These are phyloP conservation scores for Hephaestus fuliginosus DNA, from an alignment of 2,797 vertebrate species.

Conservation along the genomic window DNA sequence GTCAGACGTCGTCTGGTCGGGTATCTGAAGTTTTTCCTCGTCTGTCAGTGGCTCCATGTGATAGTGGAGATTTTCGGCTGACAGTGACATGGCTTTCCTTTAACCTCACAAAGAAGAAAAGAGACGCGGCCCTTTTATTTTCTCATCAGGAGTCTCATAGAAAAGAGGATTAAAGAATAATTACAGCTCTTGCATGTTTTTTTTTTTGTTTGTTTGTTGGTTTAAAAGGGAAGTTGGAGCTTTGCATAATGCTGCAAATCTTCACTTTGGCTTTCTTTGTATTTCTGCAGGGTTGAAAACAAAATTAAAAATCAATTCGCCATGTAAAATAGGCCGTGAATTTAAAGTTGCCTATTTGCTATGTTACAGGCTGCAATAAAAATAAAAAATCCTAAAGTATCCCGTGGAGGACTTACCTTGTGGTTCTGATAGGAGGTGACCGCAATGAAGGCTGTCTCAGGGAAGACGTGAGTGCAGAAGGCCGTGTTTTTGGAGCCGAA, in stretches of 20 bases:
- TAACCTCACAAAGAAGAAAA: constrained; percentile 12
- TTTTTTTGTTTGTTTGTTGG: not conserved
- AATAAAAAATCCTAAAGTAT: not conserved
- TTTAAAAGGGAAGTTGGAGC: not conserved
- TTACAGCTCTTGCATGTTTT: not conserved
- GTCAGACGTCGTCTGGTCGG: constrained; percentile 63
- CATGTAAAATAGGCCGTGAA: not conserved
- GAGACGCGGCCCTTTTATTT: constrained; percentile 10
- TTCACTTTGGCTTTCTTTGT: not conserved
- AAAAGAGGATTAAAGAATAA: not conserved
- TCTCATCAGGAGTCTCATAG: not conserved
- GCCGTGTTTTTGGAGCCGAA: constrained; percentile 99
- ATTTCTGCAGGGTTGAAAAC: constrained; percentile 6
- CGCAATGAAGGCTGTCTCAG: constrained; percentile 96
- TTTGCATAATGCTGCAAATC: not conserved
- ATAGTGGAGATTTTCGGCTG: constrained; percentile 55
- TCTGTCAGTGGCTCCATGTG: constrained; percentile 64
- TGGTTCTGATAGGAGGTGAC: constrained; percentile 99
- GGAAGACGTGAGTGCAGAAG: constrained; percentile 98
- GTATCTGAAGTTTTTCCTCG: constrained; percentile 56
- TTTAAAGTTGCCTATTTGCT: not conserved
- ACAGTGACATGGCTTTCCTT: constrained; percentile 32
- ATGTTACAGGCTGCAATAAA: not conserved
- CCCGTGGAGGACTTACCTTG: constrained; percentile 86
- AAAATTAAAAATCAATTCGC: not conserved